Evolutionary conservation across 2,113 vertebrate species (phyloP).

Genomic region (Mastomys natalensis): DNA sequence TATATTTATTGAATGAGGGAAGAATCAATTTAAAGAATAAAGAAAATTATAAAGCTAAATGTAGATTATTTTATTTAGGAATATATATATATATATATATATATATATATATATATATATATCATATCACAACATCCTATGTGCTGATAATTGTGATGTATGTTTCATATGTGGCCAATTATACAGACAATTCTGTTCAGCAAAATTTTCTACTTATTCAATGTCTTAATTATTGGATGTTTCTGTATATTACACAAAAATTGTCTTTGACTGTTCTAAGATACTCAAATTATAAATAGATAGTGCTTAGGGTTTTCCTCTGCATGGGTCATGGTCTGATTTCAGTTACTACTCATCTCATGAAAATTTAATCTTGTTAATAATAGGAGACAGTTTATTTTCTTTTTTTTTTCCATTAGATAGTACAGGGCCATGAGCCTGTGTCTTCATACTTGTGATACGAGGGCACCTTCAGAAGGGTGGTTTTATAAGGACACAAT

Average conservation of each 20-base stretch:
- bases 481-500: neutral
- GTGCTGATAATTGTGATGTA: neutral
- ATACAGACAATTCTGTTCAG: neutral
- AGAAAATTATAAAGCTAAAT: neutral
- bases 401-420: neutral
- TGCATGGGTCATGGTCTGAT: neutral
- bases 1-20: neutral
- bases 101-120: neutral
- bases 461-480: neutral
- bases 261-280: neutral
- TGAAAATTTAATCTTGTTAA: neutral
- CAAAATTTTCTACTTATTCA: neutral
- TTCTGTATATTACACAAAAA: neutral
- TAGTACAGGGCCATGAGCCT: neutral
- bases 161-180: neutral
- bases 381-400: neutral
- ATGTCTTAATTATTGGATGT: neutral
- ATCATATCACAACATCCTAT: neutral
- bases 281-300: neutral
- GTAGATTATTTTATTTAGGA: neutral
- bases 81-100: neutral
- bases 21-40: neutral
- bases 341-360: neutral
- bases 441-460: neutral
- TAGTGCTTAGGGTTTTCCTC: neutral